These are phyloP conservation scores for Falco naumanni DNA, from an alignment of 2,797 vertebrate species.

Conservation along the genomic window DNA sequence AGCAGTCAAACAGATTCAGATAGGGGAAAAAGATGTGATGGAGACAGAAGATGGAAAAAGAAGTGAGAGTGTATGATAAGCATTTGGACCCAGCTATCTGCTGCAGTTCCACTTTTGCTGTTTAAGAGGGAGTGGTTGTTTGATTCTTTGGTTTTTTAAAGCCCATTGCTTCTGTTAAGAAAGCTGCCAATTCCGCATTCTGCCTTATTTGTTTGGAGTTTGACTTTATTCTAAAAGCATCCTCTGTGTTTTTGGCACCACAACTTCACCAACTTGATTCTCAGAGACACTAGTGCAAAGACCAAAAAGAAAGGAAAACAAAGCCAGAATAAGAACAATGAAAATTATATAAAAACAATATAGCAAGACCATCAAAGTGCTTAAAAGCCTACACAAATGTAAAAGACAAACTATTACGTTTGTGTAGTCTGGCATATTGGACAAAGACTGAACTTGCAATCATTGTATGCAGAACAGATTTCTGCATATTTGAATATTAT, in stretches of 20 bases:
- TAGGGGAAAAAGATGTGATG: not conserved
- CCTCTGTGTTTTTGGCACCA: slow-evolving; percentile 2
- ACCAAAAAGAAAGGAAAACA: slow-evolving; percentile 16
- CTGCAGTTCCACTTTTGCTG: not conserved
- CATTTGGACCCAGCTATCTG: not conserved
- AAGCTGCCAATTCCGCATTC: not conserved
- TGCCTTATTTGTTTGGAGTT: not conserved
- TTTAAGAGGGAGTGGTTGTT: not conserved
- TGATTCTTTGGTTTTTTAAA: not conserved
- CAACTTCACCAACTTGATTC: not conserved
- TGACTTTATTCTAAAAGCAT: slow-evolving; percentile 7
- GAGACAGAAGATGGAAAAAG: not conserved
- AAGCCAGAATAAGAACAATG: not conserved
- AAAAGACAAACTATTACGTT: not conserved
- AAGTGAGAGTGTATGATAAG: not conserved
- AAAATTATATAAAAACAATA: not conserved
- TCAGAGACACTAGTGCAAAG: not conserved
- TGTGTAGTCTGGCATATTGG: not conserved
- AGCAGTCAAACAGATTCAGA: not conserved
- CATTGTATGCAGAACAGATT: not conserved
- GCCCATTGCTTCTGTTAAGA: not conserved
- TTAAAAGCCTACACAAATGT: not conserved
- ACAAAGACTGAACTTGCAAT: not conserved
- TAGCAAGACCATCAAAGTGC: not conserved
- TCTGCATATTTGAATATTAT: not conserved